Evolutionary conservation across 2,797 vertebrate genomes (phyloP).

Genomic region (Synanceia verrucosa): DNA sequence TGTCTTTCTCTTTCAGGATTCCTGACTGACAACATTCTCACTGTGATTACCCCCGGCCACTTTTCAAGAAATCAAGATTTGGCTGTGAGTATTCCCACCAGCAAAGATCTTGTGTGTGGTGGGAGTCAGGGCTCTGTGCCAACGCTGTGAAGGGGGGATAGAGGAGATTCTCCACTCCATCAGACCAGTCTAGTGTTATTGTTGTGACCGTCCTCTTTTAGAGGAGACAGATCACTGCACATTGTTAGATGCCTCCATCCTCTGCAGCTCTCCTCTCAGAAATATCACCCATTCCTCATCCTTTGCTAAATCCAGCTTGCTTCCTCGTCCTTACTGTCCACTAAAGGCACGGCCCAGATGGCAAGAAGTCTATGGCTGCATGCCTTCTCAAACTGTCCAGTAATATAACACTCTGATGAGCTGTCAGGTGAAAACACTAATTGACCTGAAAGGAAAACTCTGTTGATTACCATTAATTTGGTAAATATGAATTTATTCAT

Average conservation of each 20-base stretch:
- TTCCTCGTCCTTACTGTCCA: constrained; percentile 44
- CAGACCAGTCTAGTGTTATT: constrained; percentile 48
- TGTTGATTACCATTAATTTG: constrained; percentile 19
- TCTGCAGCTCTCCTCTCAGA: constrained; percentile 50
- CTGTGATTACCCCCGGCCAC: constrained; percentile 62
- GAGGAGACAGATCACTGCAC: constrained; percentile 66
- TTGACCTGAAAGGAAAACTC: constrained; percentile 27
- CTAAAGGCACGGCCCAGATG: constrained; percentile 47
- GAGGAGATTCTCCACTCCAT: constrained; percentile 41
- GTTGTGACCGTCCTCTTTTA: constrained; percentile 58
- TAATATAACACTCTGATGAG: constrained; percentile 51
- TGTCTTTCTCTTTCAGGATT: constrained; percentile 66
- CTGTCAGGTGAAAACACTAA: constrained; percentile 30
- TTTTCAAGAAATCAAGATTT: constrained; percentile 56
- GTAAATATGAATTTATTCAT: not conserved
- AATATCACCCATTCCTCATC: constrained; percentile 38
- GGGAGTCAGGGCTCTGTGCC: constrained; percentile 6
- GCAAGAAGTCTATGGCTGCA: constrained; percentile 35
- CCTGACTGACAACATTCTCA: constrained; percentile 54
- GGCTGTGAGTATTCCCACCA: constrained; percentile 70
- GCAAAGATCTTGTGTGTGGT: constrained; percentile 1
- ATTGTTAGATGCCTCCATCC: constrained; percentile 53
- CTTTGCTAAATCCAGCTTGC: constrained; percentile 40
- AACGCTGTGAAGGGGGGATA: constrained; percentile 1
- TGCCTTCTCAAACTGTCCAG: constrained; percentile 44